phyloP scores from a whole-genome alignment of 2,797 vertebrate species.

The Chelidonichthys spinosus region DNA sequence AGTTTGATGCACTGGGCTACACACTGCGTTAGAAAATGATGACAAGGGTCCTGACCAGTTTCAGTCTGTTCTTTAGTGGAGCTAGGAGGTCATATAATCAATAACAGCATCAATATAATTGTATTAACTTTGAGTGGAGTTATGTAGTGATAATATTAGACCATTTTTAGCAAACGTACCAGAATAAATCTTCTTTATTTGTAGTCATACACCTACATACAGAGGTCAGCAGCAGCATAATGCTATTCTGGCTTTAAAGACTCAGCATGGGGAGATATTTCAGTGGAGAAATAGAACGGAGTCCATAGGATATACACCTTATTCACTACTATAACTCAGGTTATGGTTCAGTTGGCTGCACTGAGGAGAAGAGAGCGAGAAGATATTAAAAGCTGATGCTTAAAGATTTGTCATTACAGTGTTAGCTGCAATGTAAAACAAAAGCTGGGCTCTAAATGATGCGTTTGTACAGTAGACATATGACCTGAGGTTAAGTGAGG shows the following conservation, averaged over 20 bases:
- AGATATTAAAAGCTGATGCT: constrained; percentile 26
- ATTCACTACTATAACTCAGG: constrained; percentile 30
- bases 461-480: constrained; percentile 41
- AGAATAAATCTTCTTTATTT: constrained; percentile 46
- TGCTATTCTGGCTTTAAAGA: constrained; percentile 64
- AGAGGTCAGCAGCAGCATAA: constrained; percentile 43
- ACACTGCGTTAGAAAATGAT: too few relatives aligned
- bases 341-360: constrained; percentile 39
- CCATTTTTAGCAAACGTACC: constrained; percentile 17
- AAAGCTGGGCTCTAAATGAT: constrained; percentile 49
- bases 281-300: constrained; percentile 22
- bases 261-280: constrained; percentile 56
- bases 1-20: too few relatives aligned
- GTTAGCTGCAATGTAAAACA: constrained; percentile 54
- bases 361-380: constrained; percentile 22
- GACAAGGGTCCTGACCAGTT: too few relatives aligned
- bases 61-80: too few relatives aligned
- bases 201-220: constrained; percentile 34
- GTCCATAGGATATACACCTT: constrained; percentile 58
- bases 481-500: constrained; percentile 44
- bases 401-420: constrained; percentile 44
- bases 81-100: neutral
- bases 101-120: neutral
- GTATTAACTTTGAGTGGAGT: neutral
- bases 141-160: constrained; percentile 1